These are phyloP conservation scores for Echinarachnius parma DNA, from an alignment of 53 echinoderm and acorn worm species.

Conservation along the genomic window DNA sequence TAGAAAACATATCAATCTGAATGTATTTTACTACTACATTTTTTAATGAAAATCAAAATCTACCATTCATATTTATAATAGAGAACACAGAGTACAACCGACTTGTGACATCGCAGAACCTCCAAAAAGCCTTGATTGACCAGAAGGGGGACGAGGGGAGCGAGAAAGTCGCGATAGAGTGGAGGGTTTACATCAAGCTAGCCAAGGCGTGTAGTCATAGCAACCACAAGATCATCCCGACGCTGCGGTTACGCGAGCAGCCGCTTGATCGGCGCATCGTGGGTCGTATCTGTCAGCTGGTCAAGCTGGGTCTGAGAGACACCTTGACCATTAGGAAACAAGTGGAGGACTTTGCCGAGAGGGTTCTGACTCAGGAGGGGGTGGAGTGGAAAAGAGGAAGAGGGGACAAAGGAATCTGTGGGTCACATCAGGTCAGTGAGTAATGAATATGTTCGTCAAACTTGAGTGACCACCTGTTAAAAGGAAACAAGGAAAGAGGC, in stretches of 20 bases:
- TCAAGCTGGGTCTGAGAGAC: constrained; percentile 19
- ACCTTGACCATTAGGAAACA: constrained; percentile 29
- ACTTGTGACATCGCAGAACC: constrained; percentile 16
- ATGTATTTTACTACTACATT: no score
- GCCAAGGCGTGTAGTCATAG: background rate
- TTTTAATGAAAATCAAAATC: no score
- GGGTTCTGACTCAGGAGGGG: constrained; percentile 17
- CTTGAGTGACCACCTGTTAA: no score
- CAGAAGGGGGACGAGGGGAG: constrained; percentile 7
- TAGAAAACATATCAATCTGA: no score
- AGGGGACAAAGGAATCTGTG: constrained; percentile 19
- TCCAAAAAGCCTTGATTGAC: constrained; percentile 2
- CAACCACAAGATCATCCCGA: constrained; percentile 18
- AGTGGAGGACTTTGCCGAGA: constrained; percentile 22
- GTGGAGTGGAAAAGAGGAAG: constrained; percentile 15
- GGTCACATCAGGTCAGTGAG: no score
- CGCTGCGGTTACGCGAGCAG: constrained; percentile 2
- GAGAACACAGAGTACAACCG: constrained; percentile 30
- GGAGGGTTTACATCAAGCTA: constrained; percentile 29
- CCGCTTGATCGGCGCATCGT: constrained; percentile 14
- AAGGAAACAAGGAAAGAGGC: no score
- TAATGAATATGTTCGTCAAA: no score
- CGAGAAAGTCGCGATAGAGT: background rate
- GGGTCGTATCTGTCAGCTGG: constrained; percentile 32
- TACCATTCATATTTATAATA: no score